Evolutionary conservation across 2,113 vertebrate genomes (phyloP).

Genomic region (Heterotilapia buettikoferi): DNA sequence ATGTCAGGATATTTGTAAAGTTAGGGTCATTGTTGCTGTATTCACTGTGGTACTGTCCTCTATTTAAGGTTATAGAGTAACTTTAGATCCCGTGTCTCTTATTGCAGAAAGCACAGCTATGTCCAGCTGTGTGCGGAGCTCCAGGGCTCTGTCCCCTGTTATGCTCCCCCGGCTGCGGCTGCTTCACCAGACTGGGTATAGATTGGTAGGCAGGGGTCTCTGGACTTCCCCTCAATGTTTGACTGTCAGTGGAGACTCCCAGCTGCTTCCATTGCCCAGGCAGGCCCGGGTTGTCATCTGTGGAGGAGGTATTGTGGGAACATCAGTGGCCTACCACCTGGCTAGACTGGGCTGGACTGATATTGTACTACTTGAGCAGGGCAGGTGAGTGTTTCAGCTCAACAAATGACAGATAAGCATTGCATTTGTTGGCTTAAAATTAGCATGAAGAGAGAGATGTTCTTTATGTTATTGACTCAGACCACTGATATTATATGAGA

Average conservation of each 20-base stretch:
- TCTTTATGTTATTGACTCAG: neutral
- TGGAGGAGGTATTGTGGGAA: constrained; percentile 90
- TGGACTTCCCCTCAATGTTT: constrained; percentile 26
- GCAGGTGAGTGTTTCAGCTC: constrained; percentile 77
- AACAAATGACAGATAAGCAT: neutral
- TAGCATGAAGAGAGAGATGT: neutral
- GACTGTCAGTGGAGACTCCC: constrained; percentile 58
- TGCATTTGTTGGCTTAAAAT: neutral
- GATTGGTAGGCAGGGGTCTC: constrained; percentile 51
- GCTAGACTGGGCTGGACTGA: constrained; percentile 93
- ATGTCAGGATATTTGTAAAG: neutral
- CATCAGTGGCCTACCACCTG: constrained; percentile 93
- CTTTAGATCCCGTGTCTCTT: neutral
- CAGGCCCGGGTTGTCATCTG: constrained; percentile 91
- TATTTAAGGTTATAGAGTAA: neutral
- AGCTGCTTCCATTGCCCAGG: constrained; percentile 69
- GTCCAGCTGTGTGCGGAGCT: constrained; percentile 71
- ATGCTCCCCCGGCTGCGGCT: constrained; percentile 79
- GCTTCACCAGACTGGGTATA: constrained; percentile 54
- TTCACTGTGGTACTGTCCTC: neutral
- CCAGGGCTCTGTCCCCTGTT: constrained; percentile 50
- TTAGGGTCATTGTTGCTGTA: neutral
- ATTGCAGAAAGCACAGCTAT: constrained; percentile 56
- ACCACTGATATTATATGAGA: neutral
- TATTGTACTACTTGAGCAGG: constrained; percentile 90